These are phyloP conservation scores for Hydrotaea cyrtoneurina DNA, from an alignment of 2,888 invertebrate genomes.

Conservation along the genomic window DNA sequence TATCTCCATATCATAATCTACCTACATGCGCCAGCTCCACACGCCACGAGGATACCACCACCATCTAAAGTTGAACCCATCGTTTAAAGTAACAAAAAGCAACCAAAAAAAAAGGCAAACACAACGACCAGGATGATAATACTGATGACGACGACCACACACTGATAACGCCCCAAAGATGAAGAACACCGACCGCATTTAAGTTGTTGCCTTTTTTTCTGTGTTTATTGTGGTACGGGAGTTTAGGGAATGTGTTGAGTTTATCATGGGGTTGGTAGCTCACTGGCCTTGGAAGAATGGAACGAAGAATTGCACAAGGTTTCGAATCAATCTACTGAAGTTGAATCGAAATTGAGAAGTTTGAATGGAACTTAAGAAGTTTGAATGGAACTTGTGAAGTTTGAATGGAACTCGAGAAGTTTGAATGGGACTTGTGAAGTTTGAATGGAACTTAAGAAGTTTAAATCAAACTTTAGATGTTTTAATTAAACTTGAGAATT, in stretches of 20 bases:
- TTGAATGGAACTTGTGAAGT: no score
- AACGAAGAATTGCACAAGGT: no score
- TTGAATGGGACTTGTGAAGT: no score
- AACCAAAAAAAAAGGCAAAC: conserved; percentile 14
- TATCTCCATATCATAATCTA: conserved; percentile 2
- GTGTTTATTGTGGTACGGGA: no score
- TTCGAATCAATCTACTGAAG: no score
- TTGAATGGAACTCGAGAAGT: no score
- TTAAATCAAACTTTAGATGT: no score
- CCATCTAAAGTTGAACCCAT: conserved; percentile 46
- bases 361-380: background rate
- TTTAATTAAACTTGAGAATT: no score
- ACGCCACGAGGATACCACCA: conserved; percentile 2
- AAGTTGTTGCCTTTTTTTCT: background rate
- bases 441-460: no score
- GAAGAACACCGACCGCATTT: conserved; percentile 41
- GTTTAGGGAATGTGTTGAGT: background rate
- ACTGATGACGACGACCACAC: conserved; percentile 56
- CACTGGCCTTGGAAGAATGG: no score
- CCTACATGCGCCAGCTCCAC: conserved; percentile 46
- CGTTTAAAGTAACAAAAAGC: conserved; percentile 8
- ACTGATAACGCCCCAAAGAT: conserved; percentile 58
- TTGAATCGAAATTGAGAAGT: no score
- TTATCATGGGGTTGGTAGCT: background rate
- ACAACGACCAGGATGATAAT: conserved; percentile 5